Conservation (phyloP, 2,888 invertebrate genomes). For the Plutella xylostella region DNA sequence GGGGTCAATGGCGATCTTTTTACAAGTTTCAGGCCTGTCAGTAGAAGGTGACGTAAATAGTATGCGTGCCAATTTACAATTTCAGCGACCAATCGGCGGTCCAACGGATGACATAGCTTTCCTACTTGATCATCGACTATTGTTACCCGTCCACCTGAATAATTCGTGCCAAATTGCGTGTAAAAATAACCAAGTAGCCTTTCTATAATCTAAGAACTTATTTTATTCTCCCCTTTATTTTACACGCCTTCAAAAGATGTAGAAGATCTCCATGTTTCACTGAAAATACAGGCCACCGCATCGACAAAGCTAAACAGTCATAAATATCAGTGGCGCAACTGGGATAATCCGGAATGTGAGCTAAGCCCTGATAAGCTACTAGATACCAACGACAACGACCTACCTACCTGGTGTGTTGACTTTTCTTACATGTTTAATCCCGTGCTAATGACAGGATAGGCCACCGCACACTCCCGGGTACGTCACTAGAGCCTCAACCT, state of each 20-base stretch:
- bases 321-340: conserved; percentile 42
- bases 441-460: too few relatives aligned
- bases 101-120: not conserved
- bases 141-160: not conserved
- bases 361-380: conserved; percentile 46
- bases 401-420: too few relatives aligned
- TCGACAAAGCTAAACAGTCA: not conserved
- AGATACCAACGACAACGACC: too few relatives aligned
- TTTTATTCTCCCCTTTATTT: too few relatives aligned
- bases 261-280: too few relatives aligned
- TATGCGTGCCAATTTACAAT: conserved; percentile 17
- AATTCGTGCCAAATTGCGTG: conserved; percentile 1
- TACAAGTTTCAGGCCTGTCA: conserved; percentile 43
- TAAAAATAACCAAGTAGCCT: too few relatives aligned
- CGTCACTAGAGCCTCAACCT: too few relatives aligned
- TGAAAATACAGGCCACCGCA: too few relatives aligned
- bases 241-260: too few relatives aligned
- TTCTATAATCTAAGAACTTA: too few relatives aligned
- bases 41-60: conserved; percentile 43
- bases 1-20: conserved; percentile 34
- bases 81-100: conserved; percentile 13
- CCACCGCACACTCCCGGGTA: too few relatives aligned
- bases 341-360: conserved; percentile 40
- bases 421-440: too few relatives aligned
- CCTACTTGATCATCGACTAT: conserved; percentile 1